Evolutionary conservation across 2,888 invertebrate genomes (phyloP), one percentile per base, ranked within the genome.

Genomic region (Galerucella nymphaeae): DNA sequence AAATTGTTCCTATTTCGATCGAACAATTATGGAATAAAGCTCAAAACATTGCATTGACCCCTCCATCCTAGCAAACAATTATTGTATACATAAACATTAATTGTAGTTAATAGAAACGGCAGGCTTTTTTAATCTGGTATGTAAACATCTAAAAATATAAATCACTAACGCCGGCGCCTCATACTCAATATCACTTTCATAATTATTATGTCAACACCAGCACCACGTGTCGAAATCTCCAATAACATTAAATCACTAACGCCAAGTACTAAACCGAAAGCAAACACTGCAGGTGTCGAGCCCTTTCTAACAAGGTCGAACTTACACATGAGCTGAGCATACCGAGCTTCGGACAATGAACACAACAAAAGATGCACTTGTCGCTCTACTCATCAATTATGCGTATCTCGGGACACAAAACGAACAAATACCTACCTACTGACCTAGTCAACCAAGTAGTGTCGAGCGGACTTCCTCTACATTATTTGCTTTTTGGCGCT

Each of bases 351-450:
- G 76, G 71, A 74, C 74, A 76, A 76, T 76, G 66, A 65, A 63
- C 57, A 53, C 70, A 71, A 73, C 70, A 70, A 70, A 73, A 76
- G 76, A 76, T 76, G 74, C 76, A 76, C 76, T 76, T 76, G 76
- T 74, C 73, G 67, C 30, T 42, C 74, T 71, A 68, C 71, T 64
- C 41, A 20, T 62, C 53, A 63, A 72, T 66, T 69, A 59, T 68
- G 70, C 70, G 73, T 75, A 71, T 75, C 71, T 71, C 30, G 30
- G 30, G 55, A 45, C 53, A 42, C 66, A 20, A 63, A 72, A 74
- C 69, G 74, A 75, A 78, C 75, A 78, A 74, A 77, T 71, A 74
- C 69, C 74, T 50, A 68, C 71, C 74, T 74, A 74, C 71, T 74
- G 74, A 71, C 71, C 74, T 64, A 73, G 71, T 69, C 69, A 70